Evolutionary conservation across 92 coral and sea anemone genomes (phyloP), one percentile per base, ranked within the genome.

Genomic region (Porites evermanni): DNA sequence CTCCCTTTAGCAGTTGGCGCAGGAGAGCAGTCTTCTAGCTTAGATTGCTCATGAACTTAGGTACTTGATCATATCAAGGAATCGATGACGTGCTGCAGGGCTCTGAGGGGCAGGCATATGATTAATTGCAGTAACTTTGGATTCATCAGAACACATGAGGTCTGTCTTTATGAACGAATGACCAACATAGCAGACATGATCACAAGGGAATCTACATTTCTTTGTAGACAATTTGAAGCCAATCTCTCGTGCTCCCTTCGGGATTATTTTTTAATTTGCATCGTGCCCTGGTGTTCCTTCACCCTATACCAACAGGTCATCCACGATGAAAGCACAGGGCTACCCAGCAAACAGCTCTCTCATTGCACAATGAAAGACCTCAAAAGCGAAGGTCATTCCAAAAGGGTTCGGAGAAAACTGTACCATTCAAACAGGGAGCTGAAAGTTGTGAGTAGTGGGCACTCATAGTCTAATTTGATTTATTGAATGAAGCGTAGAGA

Each of bases 181-280:
- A 8, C 91, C 82, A 61, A 88, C 83, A 24, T 80, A 81, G 21
- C 87, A 61, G 10, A 81, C 82, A 52, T 83, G 76, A 16, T 88
- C 75, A 20, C 73, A 70, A 10, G 87, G 87, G 26, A 80, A 81
- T 71, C 81, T 88, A 82, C 91, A 73, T 77, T 88, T 88, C 87
- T 51, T 66, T 6, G 53, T 58, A 52, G 56, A 21, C 47, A 88
- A 58, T 53, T 88, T 83, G 38, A 77, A 59, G 50, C 60, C 59
- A 53, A 88, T 38, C 14, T 83, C 84, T 64, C 83, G 84, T 77
- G 88, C 91, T 67, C 80, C 47, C 23, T 83, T 72, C 56, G 82
- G 56, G 1, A 88, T 75, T 70, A 75, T 21, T 83, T 84, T 21
- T 8, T 74, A 78, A 38, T 80, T 72, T 7, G 67, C 75, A 64